Evolutionary conservation across 2,797 vertebrate species (phyloP), one percentile per base, ranked within the genome.

Genomic region (Bradypodion ventrale): DNA sequence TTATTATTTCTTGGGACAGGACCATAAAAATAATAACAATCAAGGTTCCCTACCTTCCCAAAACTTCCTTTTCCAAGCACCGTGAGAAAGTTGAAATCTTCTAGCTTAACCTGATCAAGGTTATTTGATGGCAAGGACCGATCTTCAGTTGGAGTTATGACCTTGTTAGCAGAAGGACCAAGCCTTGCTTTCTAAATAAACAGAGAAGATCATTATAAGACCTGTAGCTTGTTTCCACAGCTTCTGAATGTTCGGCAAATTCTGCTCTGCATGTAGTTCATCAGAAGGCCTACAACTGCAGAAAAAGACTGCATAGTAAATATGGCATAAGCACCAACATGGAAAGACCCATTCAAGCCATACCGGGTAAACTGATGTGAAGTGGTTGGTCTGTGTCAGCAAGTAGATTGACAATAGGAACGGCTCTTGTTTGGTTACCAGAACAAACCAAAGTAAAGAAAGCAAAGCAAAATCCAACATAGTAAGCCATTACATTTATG

Each of bases 31-130:
- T n/a, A n/a, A n/a, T n/a, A n/a, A n/a, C n/a, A n/a, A n/a, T n/a
- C n/a, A n/a, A n/a, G n/a, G 83, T 69, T 9, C 56, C 96, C 91
- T 94, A 99, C 99, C 97, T 99, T 99, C 70, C 99, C 99, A 1
- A 99, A 99, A 92, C 99, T 99, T 65, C 99, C 99, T 88, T 99
- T 99, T 59, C 99, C 98, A 83, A 99, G 96, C 84, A 99, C 97
- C 90, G 98, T 98, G 92, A 99, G 97, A 92, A 99, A 99, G 94
- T 97, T 97, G 96, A 99, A 99, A 94, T 99, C 98, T 0, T 94
- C 97, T 84, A 99, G 97, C 60, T 97, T 97, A 90, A 99, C 96
- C 56, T 96, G 94, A 95, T 99, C 98, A 87, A 98, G 95, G 94
- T 97, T 98, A 91, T 97, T 97, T 56, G 97, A 98, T 0, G 97